These are phyloP conservation scores for Blastomussa wellsi DNA, from an alignment of 92 coral and sea anemone genomes.

Conservation along the genomic window DNA sequence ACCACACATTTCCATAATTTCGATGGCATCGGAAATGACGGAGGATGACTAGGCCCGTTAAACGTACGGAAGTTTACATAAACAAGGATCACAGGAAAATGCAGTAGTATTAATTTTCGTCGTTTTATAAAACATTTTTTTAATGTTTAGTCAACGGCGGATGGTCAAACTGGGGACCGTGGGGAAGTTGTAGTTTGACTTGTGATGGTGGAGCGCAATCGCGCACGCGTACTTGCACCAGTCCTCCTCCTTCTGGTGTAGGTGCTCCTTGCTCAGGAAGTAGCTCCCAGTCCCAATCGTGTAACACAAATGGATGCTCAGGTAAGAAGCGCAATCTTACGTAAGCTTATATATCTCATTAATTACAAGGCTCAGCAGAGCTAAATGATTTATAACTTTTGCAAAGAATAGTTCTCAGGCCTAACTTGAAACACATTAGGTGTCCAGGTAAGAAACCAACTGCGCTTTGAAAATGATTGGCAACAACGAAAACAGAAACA, in stretches of 20 bases:
- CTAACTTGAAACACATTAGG: conserved; percentile 10
- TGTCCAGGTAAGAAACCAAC: conserved; percentile 32
- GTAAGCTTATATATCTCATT: too few relatives aligned
- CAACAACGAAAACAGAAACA: too few relatives aligned
- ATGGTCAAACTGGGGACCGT: conserved; percentile 31
- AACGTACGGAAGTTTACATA: too few relatives aligned
- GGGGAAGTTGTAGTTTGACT: conserved; percentile 20
- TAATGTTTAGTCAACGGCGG: conserved; percentile 2
- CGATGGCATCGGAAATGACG: too few relatives aligned
- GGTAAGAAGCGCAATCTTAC: neutral
- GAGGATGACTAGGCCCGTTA: too few relatives aligned
- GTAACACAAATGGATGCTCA: conserved; percentile 30
- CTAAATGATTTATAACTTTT: neutral
- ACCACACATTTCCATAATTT: too few relatives aligned
- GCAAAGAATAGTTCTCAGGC: conserved; percentile 11
- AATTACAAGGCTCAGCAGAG: neutral
- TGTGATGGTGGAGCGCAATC: conserved; percentile 33
- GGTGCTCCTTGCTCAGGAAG: conserved; percentile 41
- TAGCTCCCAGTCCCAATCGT: conserved; percentile 31
- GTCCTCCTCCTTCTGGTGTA: conserved; percentile 52
- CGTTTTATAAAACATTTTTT: too few relatives aligned
- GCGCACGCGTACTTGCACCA: conserved; percentile 52
- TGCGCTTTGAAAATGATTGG: too few relatives aligned
- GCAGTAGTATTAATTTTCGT: too few relatives aligned
- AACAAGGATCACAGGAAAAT: neutral